Conservation (phyloP, 2,888 invertebrate genomes). For the Lasioglossum morio region DNA sequence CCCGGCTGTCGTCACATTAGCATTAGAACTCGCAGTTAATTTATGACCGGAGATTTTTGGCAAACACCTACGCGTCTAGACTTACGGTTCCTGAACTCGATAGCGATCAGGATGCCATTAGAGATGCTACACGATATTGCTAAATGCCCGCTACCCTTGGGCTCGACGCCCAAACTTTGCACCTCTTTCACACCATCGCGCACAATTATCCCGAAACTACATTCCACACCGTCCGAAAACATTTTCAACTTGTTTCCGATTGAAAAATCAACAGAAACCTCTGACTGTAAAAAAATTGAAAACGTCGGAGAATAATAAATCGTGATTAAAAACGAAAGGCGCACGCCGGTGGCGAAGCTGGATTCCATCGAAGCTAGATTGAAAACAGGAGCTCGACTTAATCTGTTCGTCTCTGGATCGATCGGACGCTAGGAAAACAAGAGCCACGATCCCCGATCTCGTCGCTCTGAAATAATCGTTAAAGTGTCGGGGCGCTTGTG, state of each 20-base stretch:
- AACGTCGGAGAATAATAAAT: not conserved
- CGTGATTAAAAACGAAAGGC: not conserved
- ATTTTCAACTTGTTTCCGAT: not conserved
- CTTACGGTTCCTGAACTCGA: conserved; percentile 1
- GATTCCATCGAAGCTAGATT: not conserved
- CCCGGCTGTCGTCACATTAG: not conserved
- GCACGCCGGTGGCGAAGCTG: not conserved
- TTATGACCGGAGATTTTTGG: not conserved
- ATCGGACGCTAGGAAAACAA: not conserved
- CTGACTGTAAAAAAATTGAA: not conserved
- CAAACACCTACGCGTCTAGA: not conserved
- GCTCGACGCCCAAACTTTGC: not conserved
- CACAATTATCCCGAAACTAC: not conserved
- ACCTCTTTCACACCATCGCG: not conserved
- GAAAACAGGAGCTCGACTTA: not conserved
- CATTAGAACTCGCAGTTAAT: not conserved
- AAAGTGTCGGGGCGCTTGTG: not conserved
- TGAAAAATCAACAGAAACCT: not conserved
- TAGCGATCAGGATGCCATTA: not conserved
- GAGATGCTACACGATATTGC: not conserved
- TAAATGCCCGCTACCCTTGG: not conserved
- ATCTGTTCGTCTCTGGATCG: not conserved
- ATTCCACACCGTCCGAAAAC: not conserved
- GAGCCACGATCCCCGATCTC: not conserved
- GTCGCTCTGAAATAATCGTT: conserved; percentile 20